These are phyloP conservation scores for Myotis brandtii DNA, from an alignment of 2,113 vertebrate genomes.

Conservation along the genomic window DNA sequence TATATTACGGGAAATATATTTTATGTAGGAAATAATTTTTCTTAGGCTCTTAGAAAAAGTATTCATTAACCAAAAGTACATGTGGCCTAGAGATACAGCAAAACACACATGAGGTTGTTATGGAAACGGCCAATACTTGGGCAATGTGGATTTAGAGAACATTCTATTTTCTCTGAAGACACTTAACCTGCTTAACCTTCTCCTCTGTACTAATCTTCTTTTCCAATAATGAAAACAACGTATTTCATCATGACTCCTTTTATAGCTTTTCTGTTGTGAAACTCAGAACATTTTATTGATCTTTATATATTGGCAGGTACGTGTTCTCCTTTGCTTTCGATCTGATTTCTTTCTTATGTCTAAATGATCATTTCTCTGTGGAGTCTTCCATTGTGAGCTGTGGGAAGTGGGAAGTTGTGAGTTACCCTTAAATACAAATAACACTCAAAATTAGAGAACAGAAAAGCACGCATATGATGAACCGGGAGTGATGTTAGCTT, in stretches of 20 bases:
- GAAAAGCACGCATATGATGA: neutral
- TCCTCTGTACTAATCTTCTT: neutral
- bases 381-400: neutral
- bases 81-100: neutral
- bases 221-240: neutral
- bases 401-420: neutral
- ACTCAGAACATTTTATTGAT: conserved; percentile 14
- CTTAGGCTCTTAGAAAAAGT: neutral
- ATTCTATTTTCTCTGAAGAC: neutral
- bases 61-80: neutral
- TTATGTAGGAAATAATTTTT: conserved; percentile 32
- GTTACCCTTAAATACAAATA: neutral
- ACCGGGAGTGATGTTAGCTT: neutral
- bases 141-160: neutral
- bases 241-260: neutral
- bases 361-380: neutral
- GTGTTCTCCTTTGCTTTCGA: conserved; percentile 13
- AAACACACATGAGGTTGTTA: neutral
- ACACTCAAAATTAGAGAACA: neutral
- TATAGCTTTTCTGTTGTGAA: neutral
- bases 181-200: neutral
- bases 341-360: neutral
- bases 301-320: neutral
- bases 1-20: neutral
- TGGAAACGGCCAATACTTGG: neutral